Percentiles rank a stretch among this genome's conserved stretches.
Conservation (phyloP, 2,113 vertebrate species). For the Eublepharis macularius region DNA sequence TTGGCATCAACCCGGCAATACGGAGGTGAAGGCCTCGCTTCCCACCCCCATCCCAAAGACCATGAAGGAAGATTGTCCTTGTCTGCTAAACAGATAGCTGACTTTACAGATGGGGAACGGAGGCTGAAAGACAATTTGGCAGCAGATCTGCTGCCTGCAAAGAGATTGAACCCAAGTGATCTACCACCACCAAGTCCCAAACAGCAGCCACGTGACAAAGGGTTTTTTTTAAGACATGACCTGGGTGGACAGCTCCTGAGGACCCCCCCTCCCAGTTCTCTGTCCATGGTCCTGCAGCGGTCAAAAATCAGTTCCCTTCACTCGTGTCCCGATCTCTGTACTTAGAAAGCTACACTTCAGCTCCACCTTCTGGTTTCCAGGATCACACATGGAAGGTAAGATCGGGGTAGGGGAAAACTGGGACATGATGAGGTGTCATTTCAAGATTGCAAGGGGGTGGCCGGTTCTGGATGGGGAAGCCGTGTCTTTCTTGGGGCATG, state of each 20-base stretch:
- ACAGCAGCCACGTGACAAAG: no score
- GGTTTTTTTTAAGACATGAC: not conserved
- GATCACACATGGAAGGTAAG: not conserved
- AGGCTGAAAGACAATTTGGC: not conserved
- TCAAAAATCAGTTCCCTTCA: not conserved
- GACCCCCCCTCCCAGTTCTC: not conserved
- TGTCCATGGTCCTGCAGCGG: not conserved
- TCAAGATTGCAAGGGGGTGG: not conserved
- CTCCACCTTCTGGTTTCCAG: conserved; percentile 31
- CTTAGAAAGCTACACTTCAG: conserved; percentile 16
- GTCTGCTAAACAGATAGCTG: not conserved
- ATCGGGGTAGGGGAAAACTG: not conserved
- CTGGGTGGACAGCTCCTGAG: not conserved
- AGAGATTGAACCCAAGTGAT: not conserved
- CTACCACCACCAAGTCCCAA: no score
- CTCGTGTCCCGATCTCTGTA: not conserved
- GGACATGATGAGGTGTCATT: not conserved
- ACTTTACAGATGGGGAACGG: not conserved
- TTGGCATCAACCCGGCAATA: not conserved
- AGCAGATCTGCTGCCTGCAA: no score
- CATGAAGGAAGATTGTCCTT: not conserved
- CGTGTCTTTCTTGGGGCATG: fast-evolving
- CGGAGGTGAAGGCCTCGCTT: not conserved
- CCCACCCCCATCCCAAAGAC: no score
- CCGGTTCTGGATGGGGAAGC: fast-evolving